phyloP scores from a whole-genome alignment of 2,888 invertebrate species.

The Papilio gigon region DNA sequence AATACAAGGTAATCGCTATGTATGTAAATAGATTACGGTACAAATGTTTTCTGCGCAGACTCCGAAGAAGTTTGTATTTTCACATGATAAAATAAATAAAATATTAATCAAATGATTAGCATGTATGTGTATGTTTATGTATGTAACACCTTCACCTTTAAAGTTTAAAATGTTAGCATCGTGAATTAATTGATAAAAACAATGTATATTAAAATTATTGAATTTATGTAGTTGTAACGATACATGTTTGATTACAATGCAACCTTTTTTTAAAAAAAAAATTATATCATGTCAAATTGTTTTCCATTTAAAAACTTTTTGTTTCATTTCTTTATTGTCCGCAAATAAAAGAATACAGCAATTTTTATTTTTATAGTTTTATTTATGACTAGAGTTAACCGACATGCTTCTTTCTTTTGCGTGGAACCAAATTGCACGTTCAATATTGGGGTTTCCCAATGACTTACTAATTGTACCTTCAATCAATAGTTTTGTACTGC shows the following conservation, averaged over 20 bases:
- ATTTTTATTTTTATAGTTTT: no score
- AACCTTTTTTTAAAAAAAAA: no score
- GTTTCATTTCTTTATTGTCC: no score
- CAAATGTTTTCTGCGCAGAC: slow-evolving; percentile 33
- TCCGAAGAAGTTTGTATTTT: slow-evolving; percentile 17
- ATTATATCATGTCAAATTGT: no score
- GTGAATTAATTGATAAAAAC: not conserved
- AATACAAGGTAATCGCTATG: slow-evolving; percentile 32
- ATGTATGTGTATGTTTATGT: not conserved
- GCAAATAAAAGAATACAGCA: no score
- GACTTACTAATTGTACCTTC: no score
- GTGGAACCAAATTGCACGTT: no score
- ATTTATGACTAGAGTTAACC: not conserved
- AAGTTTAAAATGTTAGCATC: not conserved
- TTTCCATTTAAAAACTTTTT: no score
- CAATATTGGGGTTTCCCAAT: not conserved
- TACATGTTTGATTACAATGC: not conserved
- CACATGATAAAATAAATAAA: slow-evolving; percentile 1
- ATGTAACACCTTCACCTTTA: not conserved
- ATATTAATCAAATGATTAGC: not conserved
- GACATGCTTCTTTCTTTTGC: no score
- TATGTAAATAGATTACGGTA: slow-evolving; percentile 35
- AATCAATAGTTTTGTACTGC: no score
- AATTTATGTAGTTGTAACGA: not conserved
- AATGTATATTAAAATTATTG: not conserved